These are phyloP conservation scores for Palythoa caribaeorum DNA, from an alignment of 92 coral and sea anemone genomes.

Conservation along the genomic window DNA sequence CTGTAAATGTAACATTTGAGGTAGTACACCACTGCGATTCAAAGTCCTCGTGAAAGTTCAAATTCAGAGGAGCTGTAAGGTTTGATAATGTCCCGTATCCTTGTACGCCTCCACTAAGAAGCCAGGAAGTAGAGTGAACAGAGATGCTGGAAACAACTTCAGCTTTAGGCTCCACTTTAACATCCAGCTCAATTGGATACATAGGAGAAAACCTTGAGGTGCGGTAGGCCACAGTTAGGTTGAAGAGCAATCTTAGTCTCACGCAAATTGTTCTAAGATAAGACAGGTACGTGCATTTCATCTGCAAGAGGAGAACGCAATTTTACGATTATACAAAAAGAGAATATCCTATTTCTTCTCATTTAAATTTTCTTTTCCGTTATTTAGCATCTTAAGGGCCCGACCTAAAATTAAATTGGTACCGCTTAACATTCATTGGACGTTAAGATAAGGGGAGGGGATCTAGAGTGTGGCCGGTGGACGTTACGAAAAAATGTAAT, in stretches of 20 bases:
- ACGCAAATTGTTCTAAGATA: slow-evolving; percentile 28
- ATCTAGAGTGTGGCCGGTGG: no score
- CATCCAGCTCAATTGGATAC: slow-evolving; percentile 29
- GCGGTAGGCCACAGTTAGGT: slow-evolving; percentile 28
- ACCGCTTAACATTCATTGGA: no score
- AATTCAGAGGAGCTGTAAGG: not conserved
- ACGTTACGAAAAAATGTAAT: not conserved
- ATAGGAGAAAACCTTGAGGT: not conserved
- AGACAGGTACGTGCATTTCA: slow-evolving; percentile 25
- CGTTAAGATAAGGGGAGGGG: no score
- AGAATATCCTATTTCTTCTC: no score
- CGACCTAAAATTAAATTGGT: no score
- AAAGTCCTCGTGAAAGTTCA: slow-evolving; percentile 13
- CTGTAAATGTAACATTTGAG: slow-evolving; percentile 17
- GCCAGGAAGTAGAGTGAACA: slow-evolving; percentile 17
- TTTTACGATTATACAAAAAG: no score
- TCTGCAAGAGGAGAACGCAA: not conserved
- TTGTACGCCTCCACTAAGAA: slow-evolving; percentile 20
- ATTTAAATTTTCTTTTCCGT: no score
- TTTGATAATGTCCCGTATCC: slow-evolving; percentile 7
- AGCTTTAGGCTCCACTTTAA: slow-evolving; percentile 19
- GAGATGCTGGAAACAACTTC: slow-evolving; percentile 16
- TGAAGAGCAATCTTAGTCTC: slow-evolving; percentile 14
- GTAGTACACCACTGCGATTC: slow-evolving; percentile 36
- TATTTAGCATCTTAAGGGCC: no score